Evolutionary conservation across 2,888 invertebrate species (phyloP), one percentile per base, ranked within the genome.

Genomic region (Rhingia rostrata): DNA sequence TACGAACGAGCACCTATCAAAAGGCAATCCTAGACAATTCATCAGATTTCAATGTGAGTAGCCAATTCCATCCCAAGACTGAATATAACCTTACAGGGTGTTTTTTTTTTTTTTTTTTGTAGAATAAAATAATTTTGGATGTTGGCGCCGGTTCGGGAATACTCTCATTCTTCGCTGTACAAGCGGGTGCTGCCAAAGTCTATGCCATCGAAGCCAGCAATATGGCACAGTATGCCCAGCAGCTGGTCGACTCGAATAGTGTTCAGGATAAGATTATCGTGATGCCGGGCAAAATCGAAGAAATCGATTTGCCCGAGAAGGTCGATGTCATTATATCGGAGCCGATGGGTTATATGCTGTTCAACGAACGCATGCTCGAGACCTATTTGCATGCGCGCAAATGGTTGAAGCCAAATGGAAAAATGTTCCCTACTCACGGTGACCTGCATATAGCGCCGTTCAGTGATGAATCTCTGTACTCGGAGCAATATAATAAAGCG

Each of bases 321-420:
- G 99, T 99, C 22, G 99, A 99, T 92, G 95, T 98, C 51, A 99
- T 99, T 88, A 97, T 99, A 87, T 99, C 98, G 1, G 99, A 99
- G 92, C 99, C 99, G 0, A 99, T 99, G 99, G 99, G 99, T n/a
- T 99, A 99, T 91, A 99, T 99, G 99, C 92, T 99, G 73, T 98
- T 98, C 92, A 99, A 99, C 92, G 99, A 99, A 92, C 94, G 99
- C 86, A 99, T 99, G 99, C 93, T 99, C 87, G 99, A 99, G 92
- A 98, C 98, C 0, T 99, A 98, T 92, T 93, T 99, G 82, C 99
- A 99, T 93, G 99, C 99, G 4, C 98, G 99, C 90, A 99, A 99
- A 91, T 99, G 99, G 98, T 93, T 99, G 45, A 96, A 96, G 91
- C 96, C 97, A 30, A 94, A 93, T 75, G 98, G 98, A 70, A 97